Conservation (phyloP, 2,113 vertebrate genomes). For the Argyrosomus japonicus region DNA sequence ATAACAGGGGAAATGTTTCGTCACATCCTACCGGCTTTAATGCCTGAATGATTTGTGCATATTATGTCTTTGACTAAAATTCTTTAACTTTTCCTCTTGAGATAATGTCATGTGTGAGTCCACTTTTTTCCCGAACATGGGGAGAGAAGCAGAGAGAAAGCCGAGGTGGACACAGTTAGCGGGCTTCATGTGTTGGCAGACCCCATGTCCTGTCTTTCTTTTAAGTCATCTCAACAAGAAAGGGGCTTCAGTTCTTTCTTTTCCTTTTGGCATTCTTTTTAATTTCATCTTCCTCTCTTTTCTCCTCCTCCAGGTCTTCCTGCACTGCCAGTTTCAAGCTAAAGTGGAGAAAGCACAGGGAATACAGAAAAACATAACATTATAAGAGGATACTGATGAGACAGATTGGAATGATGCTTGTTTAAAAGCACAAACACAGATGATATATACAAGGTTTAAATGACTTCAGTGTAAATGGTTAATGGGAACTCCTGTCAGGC, state of each 20-base stretch:
- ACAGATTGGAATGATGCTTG: too few relatives aligned
- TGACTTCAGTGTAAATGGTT: too few relatives aligned
- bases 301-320: constrained; percentile 92
- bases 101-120: constrained; percentile 60
- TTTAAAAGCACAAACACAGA: too few relatives aligned
- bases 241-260: constrained; percentile 80
- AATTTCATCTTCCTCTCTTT: constrained; percentile 88
- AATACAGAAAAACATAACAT: constrained; percentile 7
- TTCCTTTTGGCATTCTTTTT: constrained; percentile 86
- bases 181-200: constrained; percentile 2
- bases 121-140: constrained; percentile 64
- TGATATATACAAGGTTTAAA: too few relatives aligned
- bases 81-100: constrained; percentile 64
- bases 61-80: constrained; percentile 38
- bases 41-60: constrained; percentile 45
- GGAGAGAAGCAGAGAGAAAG: constrained; percentile 43
- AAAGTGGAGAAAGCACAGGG: constrained; percentile 38
- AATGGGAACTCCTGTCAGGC: too few relatives aligned
- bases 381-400: too few relatives aligned
- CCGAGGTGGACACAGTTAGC: constrained; percentile 42
- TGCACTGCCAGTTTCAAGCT: constrained; percentile 92
- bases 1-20: constrained; percentile 30
- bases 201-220: not conserved
- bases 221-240: not conserved
- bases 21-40: not conserved